phyloP scores from a whole-genome alignment of 2,888 invertebrate species.

The Elgonia sp. region DNA sequence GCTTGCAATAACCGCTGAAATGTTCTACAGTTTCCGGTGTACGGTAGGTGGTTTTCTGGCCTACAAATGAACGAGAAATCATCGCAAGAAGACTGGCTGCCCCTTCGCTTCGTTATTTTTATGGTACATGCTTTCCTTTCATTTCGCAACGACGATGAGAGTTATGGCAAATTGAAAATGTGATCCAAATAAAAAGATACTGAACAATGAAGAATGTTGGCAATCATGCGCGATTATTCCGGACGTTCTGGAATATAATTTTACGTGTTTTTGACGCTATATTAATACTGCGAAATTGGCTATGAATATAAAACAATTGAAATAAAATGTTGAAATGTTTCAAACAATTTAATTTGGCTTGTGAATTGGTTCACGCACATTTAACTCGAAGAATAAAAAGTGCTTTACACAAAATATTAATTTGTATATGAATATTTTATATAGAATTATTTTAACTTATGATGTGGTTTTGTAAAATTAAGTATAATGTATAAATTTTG shows the following conservation, averaged over 20 bases:
- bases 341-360: conserved; percentile 20
- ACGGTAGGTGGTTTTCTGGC: conserved; percentile 56
- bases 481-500: neutral
- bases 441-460: neutral
- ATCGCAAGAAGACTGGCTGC: conserved; percentile 62
- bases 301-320: conserved; percentile 32
- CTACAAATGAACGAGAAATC: conserved; percentile 68
- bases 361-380: conserved; percentile 4
- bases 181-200: conserved; percentile 62
- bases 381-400: conserved; percentile 13
- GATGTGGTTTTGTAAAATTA: neutral
- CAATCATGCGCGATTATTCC: conserved; percentile 52
- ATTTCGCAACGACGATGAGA: conserved; percentile 57
- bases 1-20: conserved; percentile 63
- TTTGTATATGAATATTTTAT: neutral
- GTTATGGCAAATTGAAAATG: conserved; percentile 70
- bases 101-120: conserved; percentile 69
- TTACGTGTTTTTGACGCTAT: conserved; percentile 39
- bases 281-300: conserved; percentile 47
- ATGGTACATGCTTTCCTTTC: conserved; percentile 64
- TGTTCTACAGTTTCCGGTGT: conserved; percentile 69
- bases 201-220: conserved; percentile 52
- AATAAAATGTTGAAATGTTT: conserved; percentile 41
- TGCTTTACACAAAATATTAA: conserved; percentile 28
- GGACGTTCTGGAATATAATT: conserved; percentile 52